phyloP scores from a whole-genome alignment of 2,888 invertebrate species.

The Itoplectis maculator region DNA sequence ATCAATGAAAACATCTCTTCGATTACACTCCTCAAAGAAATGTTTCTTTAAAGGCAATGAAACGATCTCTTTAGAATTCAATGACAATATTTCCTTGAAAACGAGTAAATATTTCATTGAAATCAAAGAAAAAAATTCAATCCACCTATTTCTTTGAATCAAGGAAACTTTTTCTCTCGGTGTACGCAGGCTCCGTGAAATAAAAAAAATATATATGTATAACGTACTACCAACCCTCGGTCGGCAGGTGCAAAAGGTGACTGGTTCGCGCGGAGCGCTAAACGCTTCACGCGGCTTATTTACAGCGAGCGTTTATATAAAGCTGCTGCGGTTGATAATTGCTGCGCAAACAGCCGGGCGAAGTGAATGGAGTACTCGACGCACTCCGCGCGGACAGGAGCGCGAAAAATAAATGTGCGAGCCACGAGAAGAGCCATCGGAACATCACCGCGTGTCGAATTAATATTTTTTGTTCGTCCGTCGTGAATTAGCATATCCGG shows the following conservation, averaged over 20 bases:
- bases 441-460: constrained; percentile 1
- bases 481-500: constrained; percentile 41
- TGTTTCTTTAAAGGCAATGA: too few species aligned
- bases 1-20: too few species aligned
- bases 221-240: not conserved
- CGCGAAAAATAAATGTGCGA: constrained; percentile 14
- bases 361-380: constrained; percentile 38
- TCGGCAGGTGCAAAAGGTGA: constrained; percentile 59
- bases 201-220: too few species aligned
- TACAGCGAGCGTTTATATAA: constrained; percentile 50
- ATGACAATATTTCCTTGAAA: too few species aligned
- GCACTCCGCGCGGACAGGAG: not conserved
- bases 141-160: too few species aligned
- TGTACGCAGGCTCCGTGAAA: too few species aligned
- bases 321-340: constrained; percentile 66
- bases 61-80: too few species aligned
- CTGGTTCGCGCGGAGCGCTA: constrained; percentile 52
- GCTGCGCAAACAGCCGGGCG: constrained; percentile 53
- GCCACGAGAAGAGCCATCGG: not conserved
- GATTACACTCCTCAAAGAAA: too few species aligned
- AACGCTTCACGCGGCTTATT: constrained; percentile 65
- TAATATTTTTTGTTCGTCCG: constrained; percentile 2
- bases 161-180: too few species aligned
- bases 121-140: too few species aligned
- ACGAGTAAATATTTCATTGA: too few species aligned